phyloP scores from a whole-genome alignment of 2,113 vertebrate genomes.

The Coturnix japonica region DNA sequence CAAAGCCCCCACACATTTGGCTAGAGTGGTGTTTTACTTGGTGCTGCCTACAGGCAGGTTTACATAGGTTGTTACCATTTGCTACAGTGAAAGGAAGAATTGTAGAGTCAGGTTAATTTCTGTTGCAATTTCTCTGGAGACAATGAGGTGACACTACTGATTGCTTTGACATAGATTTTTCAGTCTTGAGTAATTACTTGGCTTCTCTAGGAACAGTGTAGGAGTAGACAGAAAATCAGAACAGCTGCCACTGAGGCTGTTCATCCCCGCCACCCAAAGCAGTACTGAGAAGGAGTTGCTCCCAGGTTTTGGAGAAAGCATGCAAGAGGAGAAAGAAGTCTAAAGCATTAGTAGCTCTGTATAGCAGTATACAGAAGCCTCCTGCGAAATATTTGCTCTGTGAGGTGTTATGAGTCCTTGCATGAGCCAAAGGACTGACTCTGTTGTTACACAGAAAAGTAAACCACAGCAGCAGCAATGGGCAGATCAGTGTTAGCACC shows the following conservation, averaged over 20 bases:
- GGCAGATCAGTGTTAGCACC: neutral
- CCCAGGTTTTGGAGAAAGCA: neutral
- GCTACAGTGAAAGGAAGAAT: neutral
- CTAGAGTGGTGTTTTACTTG: neutral
- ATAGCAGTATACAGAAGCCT: neutral
- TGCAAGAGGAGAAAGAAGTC: neutral
- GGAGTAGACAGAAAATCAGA: neutral
- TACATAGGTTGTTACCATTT: neutral
- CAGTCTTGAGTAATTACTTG: neutral
- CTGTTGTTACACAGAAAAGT: neutral
- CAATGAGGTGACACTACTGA: slow-evolving; percentile 6
- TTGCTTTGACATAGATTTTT: slow-evolving; percentile 39
- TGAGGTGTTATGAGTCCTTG: neutral
- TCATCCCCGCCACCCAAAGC: neutral
- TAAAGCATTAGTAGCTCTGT: neutral
- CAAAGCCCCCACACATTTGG: neutral
- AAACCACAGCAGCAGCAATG: neutral
- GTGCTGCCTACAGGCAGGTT: neutral
- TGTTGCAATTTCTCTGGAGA: slow-evolving; percentile 22
- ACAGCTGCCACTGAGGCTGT: neutral
- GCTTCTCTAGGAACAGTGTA: neutral
- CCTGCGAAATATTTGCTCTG: neutral
- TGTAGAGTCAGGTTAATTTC: neutral
- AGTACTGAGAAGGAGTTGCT: neutral
- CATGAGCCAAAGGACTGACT: neutral